Base-by-base conservation (phyloP, 2,888 invertebrate genomes). In the Morinoia aosen region DNA sequence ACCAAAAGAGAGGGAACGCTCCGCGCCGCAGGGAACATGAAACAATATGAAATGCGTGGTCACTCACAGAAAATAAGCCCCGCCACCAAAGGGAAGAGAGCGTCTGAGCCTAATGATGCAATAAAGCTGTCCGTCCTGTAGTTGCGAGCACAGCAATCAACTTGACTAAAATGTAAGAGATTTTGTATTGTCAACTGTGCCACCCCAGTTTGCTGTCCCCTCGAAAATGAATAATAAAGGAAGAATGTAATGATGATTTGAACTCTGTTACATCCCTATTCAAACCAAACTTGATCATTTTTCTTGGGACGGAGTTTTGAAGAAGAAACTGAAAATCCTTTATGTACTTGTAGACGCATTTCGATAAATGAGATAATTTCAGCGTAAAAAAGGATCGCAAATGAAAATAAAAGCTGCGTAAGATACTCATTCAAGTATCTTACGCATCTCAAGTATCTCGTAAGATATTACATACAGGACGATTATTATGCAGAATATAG, bases 31-130 rank as follows among this genome's bases (percentile, higher is more conserved):
- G 90, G 16, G 8, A 90, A 39, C 90, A 48, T 90, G 90, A 90
- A 90, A 90, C 90, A 90, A 90, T 90, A 90, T 90, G 90, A 90
- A 90, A 90, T 90, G 16, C 16, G 48, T 90, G 90, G 90, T 90
- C 90, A 90, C 48, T 39, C 90, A 90, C 90, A 76, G 25, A 76
- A 76, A 76, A 76, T 76, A 76, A 76, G 76, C 76, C 25, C 76
- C 19, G 25, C 25, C 2, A 19, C 76, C 19, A 76, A 76, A 33
- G 76, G 33, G 76, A 33, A 76, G 76, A 76, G 76, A 16, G 61
- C 12, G 76, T 76, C 76, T 76, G 14, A 76, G 33, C 76, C 76
- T 76, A 76, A 76, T 76, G 76, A 76, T 33, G 76, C 76, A 76
- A 76, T 76, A 76, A 76, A 76, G 76, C 76, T 33, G 76, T 61